These are phyloP conservation scores for Plebejus melissa DNA, from an alignment of 2,888 invertebrate genomes.

Conservation along the genomic window DNA sequence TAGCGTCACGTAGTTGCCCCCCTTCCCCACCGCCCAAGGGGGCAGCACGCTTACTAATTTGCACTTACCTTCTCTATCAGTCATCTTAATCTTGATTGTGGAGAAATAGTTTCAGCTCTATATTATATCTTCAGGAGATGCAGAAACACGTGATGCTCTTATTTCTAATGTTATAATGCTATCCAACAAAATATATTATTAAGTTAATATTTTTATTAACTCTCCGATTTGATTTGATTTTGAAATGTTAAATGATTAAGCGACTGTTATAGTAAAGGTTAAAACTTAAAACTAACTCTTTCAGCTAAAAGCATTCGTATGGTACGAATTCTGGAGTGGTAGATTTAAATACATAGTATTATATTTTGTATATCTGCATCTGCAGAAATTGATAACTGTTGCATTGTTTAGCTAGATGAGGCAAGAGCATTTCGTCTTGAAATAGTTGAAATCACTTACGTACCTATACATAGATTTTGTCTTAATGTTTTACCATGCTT, in stretches of 20 bases:
- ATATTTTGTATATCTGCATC: too few species aligned
- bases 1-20: constrained; percentile 69
- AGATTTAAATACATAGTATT: too few species aligned
- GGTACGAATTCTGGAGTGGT: too few species aligned
- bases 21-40: constrained; percentile 58
- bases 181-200: neutral
- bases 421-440: neutral
- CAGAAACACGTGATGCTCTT: too few species aligned
- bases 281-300: neutral
- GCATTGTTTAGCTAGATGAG: neutral
- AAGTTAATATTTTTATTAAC: too few species aligned
- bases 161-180: too few species aligned
- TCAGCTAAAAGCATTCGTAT: neutral
- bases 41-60: constrained; percentile 70
- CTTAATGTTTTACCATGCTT: neutral
- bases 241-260: neutral
- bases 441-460: neutral
- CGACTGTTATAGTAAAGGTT: neutral
- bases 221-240: too few species aligned
- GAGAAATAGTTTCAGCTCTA: constrained; percentile 36
- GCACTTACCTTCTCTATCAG: constrained; percentile 64
- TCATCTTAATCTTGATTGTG: constrained; percentile 59
- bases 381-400: too few species aligned
- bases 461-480: neutral
- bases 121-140: neutral